These are phyloP conservation scores for Hypsopygia costalis DNA, from an alignment of 2,888 invertebrate genomes.

Conservation along the genomic window DNA sequence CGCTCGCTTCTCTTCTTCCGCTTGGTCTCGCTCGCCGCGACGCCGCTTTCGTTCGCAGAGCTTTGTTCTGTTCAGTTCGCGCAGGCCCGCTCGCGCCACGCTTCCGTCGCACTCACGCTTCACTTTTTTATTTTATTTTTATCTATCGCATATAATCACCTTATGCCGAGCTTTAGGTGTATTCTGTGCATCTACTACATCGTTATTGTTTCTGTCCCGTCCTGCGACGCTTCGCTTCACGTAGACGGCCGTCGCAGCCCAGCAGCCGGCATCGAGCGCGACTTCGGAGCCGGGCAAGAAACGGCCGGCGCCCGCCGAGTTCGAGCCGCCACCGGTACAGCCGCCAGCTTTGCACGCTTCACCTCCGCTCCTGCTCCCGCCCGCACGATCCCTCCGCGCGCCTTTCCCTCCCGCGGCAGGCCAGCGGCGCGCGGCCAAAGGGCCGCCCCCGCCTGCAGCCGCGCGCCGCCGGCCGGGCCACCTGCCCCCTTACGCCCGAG, in stretches of 20 bases:
- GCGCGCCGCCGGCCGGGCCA: conserved; percentile 30
- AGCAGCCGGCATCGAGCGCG: conserved; percentile 85
- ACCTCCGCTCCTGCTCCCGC: conserved; percentile 52
- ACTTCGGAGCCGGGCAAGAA: conserved; percentile 94
- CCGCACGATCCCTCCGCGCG: conserved; percentile 39
- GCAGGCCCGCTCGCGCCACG: conserved; percentile 65
- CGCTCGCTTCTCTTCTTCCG: conserved; percentile 76
- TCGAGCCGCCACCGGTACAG: conserved; percentile 94
- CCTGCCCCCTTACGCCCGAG: conserved; percentile 29
- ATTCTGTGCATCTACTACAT: conserved; percentile 81
- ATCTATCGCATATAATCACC: conserved; percentile 76
- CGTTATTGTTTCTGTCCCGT: conserved; percentile 80
- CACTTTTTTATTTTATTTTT: conserved; percentile 69
- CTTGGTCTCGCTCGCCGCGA: conserved; percentile 74
- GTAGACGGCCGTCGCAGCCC: conserved; percentile 78
- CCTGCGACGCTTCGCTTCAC: conserved; percentile 81
- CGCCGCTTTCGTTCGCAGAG: conserved; percentile 76
- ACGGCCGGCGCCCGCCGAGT: conserved; percentile 88
- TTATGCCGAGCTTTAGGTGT: conserved; percentile 79
- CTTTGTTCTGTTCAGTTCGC: conserved; percentile 74
- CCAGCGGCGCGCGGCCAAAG: conserved; percentile 40
- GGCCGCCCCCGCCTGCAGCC: conserved; percentile 46
- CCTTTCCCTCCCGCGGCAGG: conserved; percentile 52
- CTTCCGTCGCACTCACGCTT: conserved; percentile 81
- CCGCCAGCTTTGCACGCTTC: conserved; percentile 84